Evolutionary conservation across 2,888 invertebrate genomes (phyloP).

Genomic region (Cheilosia scutellata): DNA sequence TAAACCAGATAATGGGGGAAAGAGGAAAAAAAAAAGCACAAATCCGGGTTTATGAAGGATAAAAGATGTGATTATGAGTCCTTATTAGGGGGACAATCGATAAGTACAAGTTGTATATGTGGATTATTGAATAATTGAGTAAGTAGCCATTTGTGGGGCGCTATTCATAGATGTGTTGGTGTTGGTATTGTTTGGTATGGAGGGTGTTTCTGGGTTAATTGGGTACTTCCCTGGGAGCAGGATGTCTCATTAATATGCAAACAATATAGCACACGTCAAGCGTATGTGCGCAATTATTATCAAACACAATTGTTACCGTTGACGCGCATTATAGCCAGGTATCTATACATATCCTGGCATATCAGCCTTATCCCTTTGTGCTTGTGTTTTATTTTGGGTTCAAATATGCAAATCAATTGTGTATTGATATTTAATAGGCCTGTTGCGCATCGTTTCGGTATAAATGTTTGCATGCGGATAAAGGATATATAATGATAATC

Average conservation of each 20-base stretch:
- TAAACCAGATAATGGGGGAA: conserved; percentile 1
- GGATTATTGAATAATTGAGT: conserved; percentile 75
- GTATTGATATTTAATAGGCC: conserved; percentile 63
- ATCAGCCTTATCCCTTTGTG: not conserved
- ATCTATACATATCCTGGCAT: not conserved
- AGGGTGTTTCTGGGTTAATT: conserved; percentile 58
- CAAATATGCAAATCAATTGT: conserved; percentile 67
- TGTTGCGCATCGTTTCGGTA: conserved; percentile 40
- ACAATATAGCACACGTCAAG: conserved; percentile 63
- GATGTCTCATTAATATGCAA: conserved; percentile 61
- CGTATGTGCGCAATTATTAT: conserved; percentile 64
- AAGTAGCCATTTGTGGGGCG: conserved; percentile 66
- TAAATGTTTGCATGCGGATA: not conserved
- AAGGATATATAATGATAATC: not conserved
- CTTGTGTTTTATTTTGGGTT: conserved; percentile 15
- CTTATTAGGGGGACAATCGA: conserved; percentile 73
- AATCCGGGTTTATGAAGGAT: conserved; percentile 68
- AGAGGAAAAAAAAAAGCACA: conserved; percentile 8
- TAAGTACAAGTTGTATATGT: conserved; percentile 48
- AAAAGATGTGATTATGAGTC: conserved; percentile 73
- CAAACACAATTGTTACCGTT: conserved; percentile 16
- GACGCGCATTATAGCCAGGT: conserved; percentile 25
- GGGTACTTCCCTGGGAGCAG: conserved; percentile 20
- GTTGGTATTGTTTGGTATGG: conserved; percentile 13
- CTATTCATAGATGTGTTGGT: conserved; percentile 16